Conservation (phyloP, 35 echinoderm and acorn worm species). For the Nesometra sesokonis region DNA sequence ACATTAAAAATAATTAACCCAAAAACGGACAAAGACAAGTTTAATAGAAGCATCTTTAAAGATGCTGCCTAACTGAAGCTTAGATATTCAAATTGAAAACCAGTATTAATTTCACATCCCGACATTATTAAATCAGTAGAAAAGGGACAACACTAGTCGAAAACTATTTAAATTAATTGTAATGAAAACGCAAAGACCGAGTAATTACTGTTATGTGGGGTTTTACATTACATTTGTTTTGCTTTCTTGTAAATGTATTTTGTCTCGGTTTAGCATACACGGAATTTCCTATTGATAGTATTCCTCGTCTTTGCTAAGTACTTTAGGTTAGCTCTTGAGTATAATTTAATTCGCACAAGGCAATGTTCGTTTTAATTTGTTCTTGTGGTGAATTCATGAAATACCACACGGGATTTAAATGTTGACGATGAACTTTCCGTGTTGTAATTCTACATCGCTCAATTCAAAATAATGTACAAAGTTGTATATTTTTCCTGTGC, state of each 20-base stretch:
- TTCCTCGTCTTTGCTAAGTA: not conserved
- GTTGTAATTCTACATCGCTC: too few species aligned
- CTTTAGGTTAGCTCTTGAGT: not conserved
- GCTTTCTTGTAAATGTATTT: not conserved
- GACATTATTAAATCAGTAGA: not conserved
- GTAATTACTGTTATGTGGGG: not conserved
- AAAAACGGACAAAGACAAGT: not conserved
- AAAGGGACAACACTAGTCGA: not conserved
- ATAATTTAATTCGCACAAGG: not conserved
- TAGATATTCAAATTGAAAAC: not conserved
- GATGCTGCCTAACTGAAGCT: not conserved
- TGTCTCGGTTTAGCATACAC: not conserved
- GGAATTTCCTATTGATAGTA: not conserved
- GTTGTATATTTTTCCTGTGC: too few species aligned
- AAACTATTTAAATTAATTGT: constrained; percentile 1
- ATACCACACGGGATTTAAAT: not conserved
- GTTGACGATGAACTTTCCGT: too few species aligned
- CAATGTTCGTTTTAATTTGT: not conserved
- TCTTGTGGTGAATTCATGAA: not conserved
- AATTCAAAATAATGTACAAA: too few species aligned
- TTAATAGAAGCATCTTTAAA: not conserved
- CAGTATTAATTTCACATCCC: not conserved
- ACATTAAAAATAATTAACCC: not conserved
- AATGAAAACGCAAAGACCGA: not conserved
- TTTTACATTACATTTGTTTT: not conserved